Percentiles rank a stretch among this genome's conserved stretches.
Conservation (phyloP, 2,113 vertebrate genomes). For the Paradoxurus hermaphroditus region DNA sequence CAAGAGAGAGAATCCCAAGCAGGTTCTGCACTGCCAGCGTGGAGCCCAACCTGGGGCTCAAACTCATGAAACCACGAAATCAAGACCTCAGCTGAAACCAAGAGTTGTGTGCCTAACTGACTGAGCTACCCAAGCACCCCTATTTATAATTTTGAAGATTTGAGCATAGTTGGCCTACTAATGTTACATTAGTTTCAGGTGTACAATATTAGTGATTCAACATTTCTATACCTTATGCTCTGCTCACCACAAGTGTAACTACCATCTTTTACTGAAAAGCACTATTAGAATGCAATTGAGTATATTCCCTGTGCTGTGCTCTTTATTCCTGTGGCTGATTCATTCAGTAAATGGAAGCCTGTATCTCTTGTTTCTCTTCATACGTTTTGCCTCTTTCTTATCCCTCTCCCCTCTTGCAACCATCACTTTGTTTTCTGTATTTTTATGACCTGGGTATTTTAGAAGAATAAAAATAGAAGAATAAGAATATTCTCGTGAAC, state of each 20-base stretch:
- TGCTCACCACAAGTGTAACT: not conserved
- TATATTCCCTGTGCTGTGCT: not conserved
- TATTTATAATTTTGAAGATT: too few species aligned
- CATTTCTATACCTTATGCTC: not conserved
- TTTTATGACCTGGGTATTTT: not conserved
- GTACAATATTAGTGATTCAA: not conserved
- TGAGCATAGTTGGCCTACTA: not conserved
- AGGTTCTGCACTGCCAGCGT: too few species aligned
- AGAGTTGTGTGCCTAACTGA: too few species aligned
- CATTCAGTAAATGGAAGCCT: not conserved
- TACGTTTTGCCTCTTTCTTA: not conserved
- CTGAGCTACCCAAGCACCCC: too few species aligned
- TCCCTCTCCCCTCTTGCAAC: not conserved
- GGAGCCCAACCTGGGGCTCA: too few species aligned
- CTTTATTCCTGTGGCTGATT: not conserved
- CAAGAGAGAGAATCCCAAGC: too few species aligned
- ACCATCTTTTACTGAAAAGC: not conserved
- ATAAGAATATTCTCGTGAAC: not conserved
- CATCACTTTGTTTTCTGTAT: not conserved
- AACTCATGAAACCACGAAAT: too few species aligned
- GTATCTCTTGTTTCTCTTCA: not conserved
- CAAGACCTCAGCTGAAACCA: too few species aligned
- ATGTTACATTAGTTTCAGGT: not conserved
- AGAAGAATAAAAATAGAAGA: not conserved
- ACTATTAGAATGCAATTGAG: not conserved